These are phyloP conservation scores for Perizoma flavofasciatum DNA, from an alignment of 2,888 invertebrate species.

Conservation along the genomic window DNA sequence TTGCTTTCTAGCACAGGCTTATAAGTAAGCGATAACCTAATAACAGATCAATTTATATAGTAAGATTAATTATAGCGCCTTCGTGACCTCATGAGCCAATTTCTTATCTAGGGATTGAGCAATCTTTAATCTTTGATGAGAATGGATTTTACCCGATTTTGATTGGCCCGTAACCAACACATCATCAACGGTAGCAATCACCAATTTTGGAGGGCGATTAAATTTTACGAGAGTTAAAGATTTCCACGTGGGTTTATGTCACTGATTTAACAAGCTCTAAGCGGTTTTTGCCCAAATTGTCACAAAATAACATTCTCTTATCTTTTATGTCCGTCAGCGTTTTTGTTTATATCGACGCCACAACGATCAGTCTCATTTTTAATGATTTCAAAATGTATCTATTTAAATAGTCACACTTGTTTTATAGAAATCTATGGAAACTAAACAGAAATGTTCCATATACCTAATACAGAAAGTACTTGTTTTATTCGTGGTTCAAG, in stretches of 20 bases:
- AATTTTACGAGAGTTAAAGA: slow-evolving; percentile 22
- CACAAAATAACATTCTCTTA: background rate
- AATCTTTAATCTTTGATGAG: slow-evolving; percentile 44
- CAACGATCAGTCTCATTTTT: too few relatives aligned
- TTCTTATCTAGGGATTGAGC: slow-evolving; percentile 52
- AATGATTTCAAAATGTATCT: too few relatives aligned
- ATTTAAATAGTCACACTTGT: too few relatives aligned
- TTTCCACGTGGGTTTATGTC: slow-evolving; percentile 17
- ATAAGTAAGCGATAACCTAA: slow-evolving; percentile 14
- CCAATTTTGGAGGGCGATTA: slow-evolving; percentile 20
- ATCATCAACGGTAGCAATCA: slow-evolving; percentile 9
- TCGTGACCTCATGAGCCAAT: slow-evolving; percentile 45
- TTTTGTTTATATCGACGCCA: too few relatives aligned
- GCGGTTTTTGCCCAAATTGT: slow-evolving; percentile 7
- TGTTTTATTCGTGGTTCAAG: too few relatives aligned
- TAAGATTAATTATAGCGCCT: slow-evolving; percentile 51
- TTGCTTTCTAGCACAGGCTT: slow-evolving; percentile 10
- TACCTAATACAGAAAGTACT: too few relatives aligned
- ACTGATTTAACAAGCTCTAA: slow-evolving; percentile 5
- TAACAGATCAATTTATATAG: slow-evolving; percentile 51
- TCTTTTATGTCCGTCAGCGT: too few relatives aligned
- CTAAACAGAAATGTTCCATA: too few relatives aligned
- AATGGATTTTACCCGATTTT: slow-evolving; percentile 11
- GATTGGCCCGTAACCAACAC: slow-evolving; percentile 8
- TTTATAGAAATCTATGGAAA: too few relatives aligned